Percentiles rank a stretch among this genome's conserved stretches.
phyloP scores from a whole-genome alignment of 2,797 vertebrate species.

The Moxostoma hubbsi region DNA sequence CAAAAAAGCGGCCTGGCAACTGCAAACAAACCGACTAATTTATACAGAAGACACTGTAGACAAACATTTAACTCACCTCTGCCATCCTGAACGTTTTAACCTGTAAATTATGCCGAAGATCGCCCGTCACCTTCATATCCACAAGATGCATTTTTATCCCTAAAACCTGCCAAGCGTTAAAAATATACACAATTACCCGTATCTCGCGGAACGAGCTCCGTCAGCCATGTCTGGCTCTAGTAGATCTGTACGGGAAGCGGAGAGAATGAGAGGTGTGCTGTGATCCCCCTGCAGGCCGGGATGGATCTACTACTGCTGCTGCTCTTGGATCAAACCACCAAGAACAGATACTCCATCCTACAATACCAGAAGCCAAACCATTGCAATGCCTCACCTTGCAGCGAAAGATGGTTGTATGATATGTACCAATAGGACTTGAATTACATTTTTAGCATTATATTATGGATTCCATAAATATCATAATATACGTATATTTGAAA shows the following conservation, averaged over 20 bases:
- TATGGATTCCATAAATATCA: no score
- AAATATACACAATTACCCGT: conserved; percentile 39
- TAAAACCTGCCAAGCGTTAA: not conserved
- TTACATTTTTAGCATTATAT: no score
- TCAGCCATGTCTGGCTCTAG: conserved; percentile 58
- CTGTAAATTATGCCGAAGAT: not conserved
- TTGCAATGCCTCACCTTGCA: no score
- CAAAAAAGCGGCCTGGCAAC: conserved; percentile 64
- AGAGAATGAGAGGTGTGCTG: not conserved
- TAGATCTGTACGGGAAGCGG: not conserved
- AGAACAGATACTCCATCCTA: not conserved
- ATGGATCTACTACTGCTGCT: not conserved
- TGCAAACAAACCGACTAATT: conserved; percentile 52
- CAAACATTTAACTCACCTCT: not conserved
- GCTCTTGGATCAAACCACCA: no score
- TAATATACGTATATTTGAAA: no score
- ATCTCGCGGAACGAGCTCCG: conserved; percentile 22
- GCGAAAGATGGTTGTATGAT: no score
- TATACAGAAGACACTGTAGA: not conserved
- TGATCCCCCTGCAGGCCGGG: conserved; percentile 40
- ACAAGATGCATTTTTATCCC: not conserved
- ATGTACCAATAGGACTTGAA: no score
- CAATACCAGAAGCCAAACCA: not conserved
- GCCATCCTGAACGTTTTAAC: not conserved
- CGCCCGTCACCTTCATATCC: conserved; percentile 5